Percentiles rank a stretch among this genome's conserved stretches.
Conservation (phyloP, 2,888 invertebrate genomes). For the Dascillus cervinus region DNA sequence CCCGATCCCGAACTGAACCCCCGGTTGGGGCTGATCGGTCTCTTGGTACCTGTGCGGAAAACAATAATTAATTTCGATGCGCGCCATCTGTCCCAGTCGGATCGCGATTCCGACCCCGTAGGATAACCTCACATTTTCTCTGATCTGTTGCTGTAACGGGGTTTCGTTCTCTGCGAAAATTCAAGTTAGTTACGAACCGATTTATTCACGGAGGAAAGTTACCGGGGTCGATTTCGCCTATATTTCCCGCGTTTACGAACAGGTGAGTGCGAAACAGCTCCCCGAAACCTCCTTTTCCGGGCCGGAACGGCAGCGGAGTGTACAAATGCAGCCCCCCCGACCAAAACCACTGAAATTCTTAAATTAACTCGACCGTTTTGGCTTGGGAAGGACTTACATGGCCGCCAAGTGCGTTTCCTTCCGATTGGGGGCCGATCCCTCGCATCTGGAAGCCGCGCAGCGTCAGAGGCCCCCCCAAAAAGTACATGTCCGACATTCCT, state of each 20-base stretch:
- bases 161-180: constrained; percentile 40
- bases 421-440: constrained; percentile 79
- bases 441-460: constrained; percentile 81
- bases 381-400: constrained; percentile 39
- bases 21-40: constrained; percentile 58
- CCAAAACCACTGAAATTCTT: constrained; percentile 63
- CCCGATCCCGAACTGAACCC: constrained; percentile 80
- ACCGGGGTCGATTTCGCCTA: constrained; percentile 41
- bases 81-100: constrained; percentile 74
- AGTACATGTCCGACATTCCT: constrained; percentile 67
- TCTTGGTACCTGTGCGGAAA: constrained; percentile 60
- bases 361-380: not conserved
- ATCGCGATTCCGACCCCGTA: constrained; percentile 80
- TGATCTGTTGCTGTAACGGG: constrained; percentile 38
- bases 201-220: constrained; percentile 4
- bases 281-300: constrained; percentile 69
- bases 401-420: constrained; percentile 68
- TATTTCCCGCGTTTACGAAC: constrained; percentile 84
- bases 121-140: constrained; percentile 58
- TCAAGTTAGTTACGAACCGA: constrained; percentile 2
- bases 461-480: constrained; percentile 83
- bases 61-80: constrained; percentile 93
- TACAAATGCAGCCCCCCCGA: constrained; percentile 79
- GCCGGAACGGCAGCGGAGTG: constrained; percentile 82
- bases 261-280: constrained; percentile 82